Evolutionary conservation across 2,113 vertebrate species (phyloP), one percentile per base, ranked within the genome.

Genomic region (Pipa parva): DNA sequence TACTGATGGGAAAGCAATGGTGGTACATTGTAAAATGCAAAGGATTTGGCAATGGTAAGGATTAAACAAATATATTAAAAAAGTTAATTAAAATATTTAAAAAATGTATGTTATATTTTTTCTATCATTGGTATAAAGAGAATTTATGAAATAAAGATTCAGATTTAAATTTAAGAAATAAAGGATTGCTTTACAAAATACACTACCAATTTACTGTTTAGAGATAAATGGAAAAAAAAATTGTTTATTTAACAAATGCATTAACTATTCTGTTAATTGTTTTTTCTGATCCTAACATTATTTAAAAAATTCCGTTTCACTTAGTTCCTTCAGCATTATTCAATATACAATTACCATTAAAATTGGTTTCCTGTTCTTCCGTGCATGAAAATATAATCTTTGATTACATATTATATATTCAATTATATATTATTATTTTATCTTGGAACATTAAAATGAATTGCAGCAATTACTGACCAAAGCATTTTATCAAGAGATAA

Each of bases 361-460:
- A 69, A 69, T 69, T 69, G 65, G 46, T 69, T 69, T 69, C 57
- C 65, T 69, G 65, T 69, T 33, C 65, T 69, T 69, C 57, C 57
- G 46, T 21, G 65, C 65, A 69, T 69, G 65, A 69, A 69, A 69
- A 69, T 69, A 60, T 69, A 69, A 69, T 69, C 65, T 69, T 69
- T 69, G 65, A 69, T 69, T 69, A 69, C 65, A 69, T 69, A 69
- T 60, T 69, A 69, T 60, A 69, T 60, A 59, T 69, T 69, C 60
- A 69, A 69, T 69, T 69, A 59, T 60, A 69, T 69, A 60, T 59
- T 69, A 69, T 69, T 69, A 69, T 69, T 69, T 69, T 69, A 69
- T 60, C 65, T 69, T 27, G 31, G 48, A 60, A 51, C 57, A 69
- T 69, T 69, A 60, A 48, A 51, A 69, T 21, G 48, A 37, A 69